Percentiles rank a stretch among this genome's conserved stretches.
Evolutionary conservation across 2,113 vertebrate species (phyloP).

Genomic region (Ochotona curzoniae): DNA sequence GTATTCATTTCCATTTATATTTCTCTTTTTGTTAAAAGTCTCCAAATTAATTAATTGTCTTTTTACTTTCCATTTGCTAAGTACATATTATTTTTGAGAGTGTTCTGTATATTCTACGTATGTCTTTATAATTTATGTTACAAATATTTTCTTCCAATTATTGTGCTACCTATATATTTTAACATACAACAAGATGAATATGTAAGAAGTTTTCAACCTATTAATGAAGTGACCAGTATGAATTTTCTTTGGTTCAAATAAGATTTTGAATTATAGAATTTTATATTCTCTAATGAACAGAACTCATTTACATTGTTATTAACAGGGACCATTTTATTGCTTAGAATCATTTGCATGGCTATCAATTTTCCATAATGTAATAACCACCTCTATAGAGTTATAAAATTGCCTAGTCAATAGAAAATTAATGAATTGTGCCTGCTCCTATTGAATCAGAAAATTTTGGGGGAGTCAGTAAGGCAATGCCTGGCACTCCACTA

Average conservation of each 20-base stretch:
- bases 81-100: neutral
- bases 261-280: conserved; percentile 22
- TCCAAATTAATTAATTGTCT: neutral
- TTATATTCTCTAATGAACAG: neutral
- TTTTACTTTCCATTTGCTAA: conserved; percentile 18
- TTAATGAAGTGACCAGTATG: neutral
- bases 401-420: neutral
- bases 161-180: neutral
- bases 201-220: neutral
- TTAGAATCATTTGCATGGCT: neutral
- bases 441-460: neutral
- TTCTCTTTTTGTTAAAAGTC: neutral
- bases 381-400: neutral
- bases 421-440: conserved; percentile 15
- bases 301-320: neutral
- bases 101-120: neutral
- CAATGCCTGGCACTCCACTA: neutral
- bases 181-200: neutral
- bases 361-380: neutral
- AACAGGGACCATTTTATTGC: neutral
- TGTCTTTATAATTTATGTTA: neutral
- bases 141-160: neutral
- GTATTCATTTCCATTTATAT: neutral
- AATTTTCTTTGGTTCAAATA: neutral
- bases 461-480: neutral